Percentiles rank a stretch among this genome's conserved stretches.
Evolutionary conservation across 2,113 vertebrate genomes (phyloP).

Genomic region (Cyanistes caeruleus): DNA sequence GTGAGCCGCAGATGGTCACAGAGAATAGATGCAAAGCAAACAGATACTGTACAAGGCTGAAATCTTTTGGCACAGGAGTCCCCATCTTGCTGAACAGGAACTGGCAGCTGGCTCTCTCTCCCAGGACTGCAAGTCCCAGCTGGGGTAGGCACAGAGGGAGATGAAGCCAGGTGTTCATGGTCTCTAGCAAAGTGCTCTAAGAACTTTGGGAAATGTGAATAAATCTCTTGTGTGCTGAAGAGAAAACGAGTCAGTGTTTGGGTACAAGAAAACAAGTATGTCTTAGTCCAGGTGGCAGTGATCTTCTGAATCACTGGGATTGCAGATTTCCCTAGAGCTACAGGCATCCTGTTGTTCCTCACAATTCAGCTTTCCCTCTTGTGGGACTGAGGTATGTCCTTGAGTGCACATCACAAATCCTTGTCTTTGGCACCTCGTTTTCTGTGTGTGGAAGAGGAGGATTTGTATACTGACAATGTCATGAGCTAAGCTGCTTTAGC

Average conservation of each 20-base stretch:
- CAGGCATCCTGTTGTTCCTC: not conserved
- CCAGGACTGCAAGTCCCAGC: not conserved
- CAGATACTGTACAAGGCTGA: no score
- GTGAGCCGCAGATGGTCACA: no score
- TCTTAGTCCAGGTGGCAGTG: not conserved
- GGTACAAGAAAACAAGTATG: not conserved
- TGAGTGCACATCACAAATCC: not conserved
- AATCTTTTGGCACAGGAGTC: no score
- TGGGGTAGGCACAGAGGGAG: not conserved
- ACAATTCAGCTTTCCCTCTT: not conserved
- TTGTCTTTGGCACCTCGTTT: not conserved
- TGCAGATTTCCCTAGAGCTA: not conserved
- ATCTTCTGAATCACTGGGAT: not conserved
- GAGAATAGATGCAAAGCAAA: no score
- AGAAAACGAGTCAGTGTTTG: not conserved
- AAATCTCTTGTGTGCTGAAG: not conserved
- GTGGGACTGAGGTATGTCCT: not conserved
- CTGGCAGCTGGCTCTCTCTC: no score
- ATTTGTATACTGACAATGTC: not conserved
- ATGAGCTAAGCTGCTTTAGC: not conserved
- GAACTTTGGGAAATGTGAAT: not conserved
- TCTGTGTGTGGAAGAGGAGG: not conserved
- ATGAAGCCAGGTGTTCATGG: no score
- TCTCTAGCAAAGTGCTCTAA: not conserved
- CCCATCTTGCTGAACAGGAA: no score